These are phyloP conservation scores for Schizothorax lantsangensis DNA, from an alignment of 2,797 vertebrate genomes.

Conservation along the genomic window DNA sequence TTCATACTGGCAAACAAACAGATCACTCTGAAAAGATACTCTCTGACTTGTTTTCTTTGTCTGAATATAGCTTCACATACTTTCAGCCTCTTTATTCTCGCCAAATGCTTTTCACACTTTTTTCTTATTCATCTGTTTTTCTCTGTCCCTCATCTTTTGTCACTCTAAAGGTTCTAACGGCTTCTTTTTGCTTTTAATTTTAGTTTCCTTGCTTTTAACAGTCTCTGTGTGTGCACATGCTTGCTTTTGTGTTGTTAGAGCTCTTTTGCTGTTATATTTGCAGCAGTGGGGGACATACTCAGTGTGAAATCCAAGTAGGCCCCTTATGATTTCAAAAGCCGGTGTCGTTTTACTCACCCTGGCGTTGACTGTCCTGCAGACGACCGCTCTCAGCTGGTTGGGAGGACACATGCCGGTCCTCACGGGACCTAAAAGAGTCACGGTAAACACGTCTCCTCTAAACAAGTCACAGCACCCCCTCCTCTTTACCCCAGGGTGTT, in stretches of 20 bases:
- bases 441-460: slow-evolving; percentile 25
- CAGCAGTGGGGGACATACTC: slow-evolving; percentile 28
- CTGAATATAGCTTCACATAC: slow-evolving; percentile 20
- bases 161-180: slow-evolving; percentile 20
- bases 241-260: slow-evolving; percentile 28
- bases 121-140: slow-evolving; percentile 1
- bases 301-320: slow-evolving; percentile 50
- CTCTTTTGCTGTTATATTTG: slow-evolving; percentile 10
- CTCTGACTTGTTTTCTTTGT: slow-evolving; percentile 18
- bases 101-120: slow-evolving; percentile 7
- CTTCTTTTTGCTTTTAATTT: slow-evolving; percentile 1
- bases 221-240: not conserved
- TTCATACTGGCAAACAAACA: slow-evolving; percentile 24
- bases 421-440: slow-evolving; percentile 30
- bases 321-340: slow-evolving; percentile 45
- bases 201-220: slow-evolving; percentile 22
- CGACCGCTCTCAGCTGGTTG: slow-evolving; percentile 16
- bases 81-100: not conserved
- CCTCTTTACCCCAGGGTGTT: slow-evolving; percentile 24
- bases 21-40: slow-evolving; percentile 12
- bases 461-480: not conserved
- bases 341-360: slow-evolving; percentile 52
- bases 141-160: slow-evolving; percentile 9
- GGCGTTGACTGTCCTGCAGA: slow-evolving; percentile 7
- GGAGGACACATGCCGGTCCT: slow-evolving; percentile 24